A percentile compares a stretch with the other conserved stretches of the same genome.
Evolutionary conservation across 2,797 vertebrate genomes (phyloP).

Genomic region (Sebastes iracundus): DNA sequence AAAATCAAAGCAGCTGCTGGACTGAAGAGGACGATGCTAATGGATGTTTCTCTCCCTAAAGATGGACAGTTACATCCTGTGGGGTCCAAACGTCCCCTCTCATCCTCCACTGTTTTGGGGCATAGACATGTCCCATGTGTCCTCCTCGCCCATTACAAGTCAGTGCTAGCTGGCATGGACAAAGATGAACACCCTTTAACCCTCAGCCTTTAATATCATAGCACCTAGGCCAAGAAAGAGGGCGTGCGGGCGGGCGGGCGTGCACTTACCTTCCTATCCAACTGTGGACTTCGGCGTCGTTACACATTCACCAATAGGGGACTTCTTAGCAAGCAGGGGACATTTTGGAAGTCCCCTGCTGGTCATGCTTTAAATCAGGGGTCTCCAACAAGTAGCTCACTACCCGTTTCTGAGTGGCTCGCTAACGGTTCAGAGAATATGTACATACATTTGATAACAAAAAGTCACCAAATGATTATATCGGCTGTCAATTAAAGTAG

Average conservation of each 20-base stretch:
- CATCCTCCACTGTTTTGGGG: not conserved
- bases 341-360: not conserved
- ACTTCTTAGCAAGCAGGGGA: not conserved
- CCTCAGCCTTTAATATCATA: constrained; percentile 33
- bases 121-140: not conserved
- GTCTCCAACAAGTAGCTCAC: too few species aligned
- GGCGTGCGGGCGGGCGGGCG: not conserved
- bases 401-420: too few species aligned
- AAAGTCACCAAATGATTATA: too few species aligned
- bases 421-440: too few species aligned
- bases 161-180: constrained; percentile 6
- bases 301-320: not conserved
- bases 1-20: not conserved
- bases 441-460: too few species aligned
- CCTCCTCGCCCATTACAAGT: not conserved
- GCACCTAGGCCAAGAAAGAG: constrained; percentile 12
- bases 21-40: not conserved
- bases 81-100: not conserved
- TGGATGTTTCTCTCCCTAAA: not conserved
- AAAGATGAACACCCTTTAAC: not conserved
- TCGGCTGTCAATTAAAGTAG: too few species aligned
- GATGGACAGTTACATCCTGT: not conserved
- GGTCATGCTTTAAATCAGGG: not conserved
- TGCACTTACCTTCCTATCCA: too few species aligned
- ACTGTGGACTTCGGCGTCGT: not conserved